phyloP scores from a whole-genome alignment of 2,797 vertebrate species.

The Eutrigla gurnardus region DNA sequence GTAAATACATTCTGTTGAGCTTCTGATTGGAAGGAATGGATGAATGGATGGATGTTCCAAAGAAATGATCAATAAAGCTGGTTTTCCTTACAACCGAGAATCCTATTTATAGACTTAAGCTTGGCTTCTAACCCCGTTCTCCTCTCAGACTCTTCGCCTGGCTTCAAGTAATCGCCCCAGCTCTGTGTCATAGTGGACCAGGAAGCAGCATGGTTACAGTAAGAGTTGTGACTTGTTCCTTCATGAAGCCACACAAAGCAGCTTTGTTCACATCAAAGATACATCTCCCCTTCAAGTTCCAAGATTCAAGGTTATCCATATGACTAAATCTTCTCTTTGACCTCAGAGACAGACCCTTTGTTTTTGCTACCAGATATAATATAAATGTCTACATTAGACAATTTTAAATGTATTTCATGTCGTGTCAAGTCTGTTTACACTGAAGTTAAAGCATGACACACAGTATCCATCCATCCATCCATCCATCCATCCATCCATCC shows the following conservation, averaged over 20 bases:
- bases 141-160: too few relatives aligned
- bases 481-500: too few relatives aligned
- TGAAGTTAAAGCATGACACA: neutral
- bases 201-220: slow-evolving; percentile 18
- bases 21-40: neutral
- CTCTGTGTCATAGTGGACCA: neutral
- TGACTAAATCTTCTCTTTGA: slow-evolving; percentile 7
- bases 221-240: slow-evolving; percentile 21
- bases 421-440: neutral
- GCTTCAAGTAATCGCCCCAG: too few relatives aligned
- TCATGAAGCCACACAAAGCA: slow-evolving; percentile 40
- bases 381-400: neutral
- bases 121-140: too few relatives aligned
- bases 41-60: neutral
- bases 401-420: neutral
- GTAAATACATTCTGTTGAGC: neutral
- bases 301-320: slow-evolving; percentile 1
- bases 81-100: too few relatives aligned
- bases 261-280: slow-evolving; percentile 38
- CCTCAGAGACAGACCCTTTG: neutral
- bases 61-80: neutral
- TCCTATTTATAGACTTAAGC: too few relatives aligned
- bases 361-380: neutral
- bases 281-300: slow-evolving; percentile 4
- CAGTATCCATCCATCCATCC: neutral